These are phyloP conservation scores for Melinaea menophilus DNA, from an alignment of 2,888 invertebrate genomes.

Conservation along the genomic window DNA sequence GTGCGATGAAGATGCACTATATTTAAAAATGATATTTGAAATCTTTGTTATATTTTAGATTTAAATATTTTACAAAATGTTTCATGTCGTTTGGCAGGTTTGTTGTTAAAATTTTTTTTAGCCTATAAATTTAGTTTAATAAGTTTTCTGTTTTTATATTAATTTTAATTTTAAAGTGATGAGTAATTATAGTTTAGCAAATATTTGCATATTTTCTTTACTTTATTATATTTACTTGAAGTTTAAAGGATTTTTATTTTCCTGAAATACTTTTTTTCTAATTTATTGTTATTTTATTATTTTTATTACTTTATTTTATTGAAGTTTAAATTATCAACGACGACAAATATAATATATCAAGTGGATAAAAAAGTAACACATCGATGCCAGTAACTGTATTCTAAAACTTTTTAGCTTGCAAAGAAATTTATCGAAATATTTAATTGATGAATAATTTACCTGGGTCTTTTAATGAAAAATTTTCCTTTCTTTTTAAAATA, in stretches of 20 bases:
- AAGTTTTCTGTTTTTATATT: no score
- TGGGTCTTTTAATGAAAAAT: conserved; percentile 19
- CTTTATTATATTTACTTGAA: background rate
- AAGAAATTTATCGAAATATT: conserved; percentile 1
- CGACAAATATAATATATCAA: background rate
- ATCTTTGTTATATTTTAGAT: background rate
- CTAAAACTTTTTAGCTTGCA: background rate
- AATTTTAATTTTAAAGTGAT: no score
- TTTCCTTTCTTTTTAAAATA: conserved; percentile 42
- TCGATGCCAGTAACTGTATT: background rate
- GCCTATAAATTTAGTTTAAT: no score
- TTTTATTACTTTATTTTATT: no score
- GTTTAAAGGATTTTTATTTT: no score
- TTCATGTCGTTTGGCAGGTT: background rate
- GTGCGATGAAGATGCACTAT: conserved; percentile 11
- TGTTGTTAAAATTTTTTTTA: no score
- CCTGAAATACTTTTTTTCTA: no score
- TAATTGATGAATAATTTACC: conserved; percentile 16
- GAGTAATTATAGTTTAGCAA: no score
- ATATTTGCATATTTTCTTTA: no score
- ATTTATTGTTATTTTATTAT: no score
- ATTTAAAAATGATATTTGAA: conserved; percentile 23
- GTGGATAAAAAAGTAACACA: background rate
- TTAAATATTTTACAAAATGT: background rate
- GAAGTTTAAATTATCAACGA: background rate